Evolutionary conservation across 2,888 invertebrate genomes (phyloP), one percentile per base, ranked within the genome.

Genomic region (Machimus rusticus): DNA sequence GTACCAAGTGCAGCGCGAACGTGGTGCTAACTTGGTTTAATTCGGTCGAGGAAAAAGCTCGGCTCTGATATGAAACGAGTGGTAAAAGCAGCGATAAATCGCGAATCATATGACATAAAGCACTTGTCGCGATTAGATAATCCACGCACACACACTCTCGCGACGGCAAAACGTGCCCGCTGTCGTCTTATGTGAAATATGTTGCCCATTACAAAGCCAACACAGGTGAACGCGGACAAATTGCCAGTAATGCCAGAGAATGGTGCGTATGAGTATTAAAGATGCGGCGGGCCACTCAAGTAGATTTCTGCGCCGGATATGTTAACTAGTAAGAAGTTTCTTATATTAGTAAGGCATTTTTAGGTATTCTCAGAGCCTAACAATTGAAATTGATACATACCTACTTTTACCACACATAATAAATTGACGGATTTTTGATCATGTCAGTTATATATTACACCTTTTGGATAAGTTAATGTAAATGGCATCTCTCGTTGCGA

Each of bases 81-180:
- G n/a, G 43, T 12, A 14, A 16, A n/a, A 39, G 46, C 51, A 16
- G 31, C 46, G 51, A 66, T 2, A 34, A 79, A 46, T 79, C 79
- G 51, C 79, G 28, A 79, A 79, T 79, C 79, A 79, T 51, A 79
- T 79, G 79, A 79, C 79, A 79, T 79, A 79, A 79, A 79, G 51
- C 51, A 31, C 51, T 78, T 78, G 23, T 66, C 51, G 79, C 31
- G 51, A 79, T 79, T 79, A 79, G 79, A 79, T 79, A 79, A 79
- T 79, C 43, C 51, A 8, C 79, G 31, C 31, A 79, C 51, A 79
- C 31, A n/a, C 8, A 31, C 12, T 5, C 57, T 0, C 9, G 46
- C 57, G 5, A 4, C 66, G 8, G 31, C 16, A 34, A 51, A 79
- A 79, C 79, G 79, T 79, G 79, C 46, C 51, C 31, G n/a, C 51